Percentiles rank a stretch among this genome's conserved stretches.
Evolutionary conservation across 2,888 invertebrate species (phyloP).

Genomic region (Pterobdella sp.): DNA sequence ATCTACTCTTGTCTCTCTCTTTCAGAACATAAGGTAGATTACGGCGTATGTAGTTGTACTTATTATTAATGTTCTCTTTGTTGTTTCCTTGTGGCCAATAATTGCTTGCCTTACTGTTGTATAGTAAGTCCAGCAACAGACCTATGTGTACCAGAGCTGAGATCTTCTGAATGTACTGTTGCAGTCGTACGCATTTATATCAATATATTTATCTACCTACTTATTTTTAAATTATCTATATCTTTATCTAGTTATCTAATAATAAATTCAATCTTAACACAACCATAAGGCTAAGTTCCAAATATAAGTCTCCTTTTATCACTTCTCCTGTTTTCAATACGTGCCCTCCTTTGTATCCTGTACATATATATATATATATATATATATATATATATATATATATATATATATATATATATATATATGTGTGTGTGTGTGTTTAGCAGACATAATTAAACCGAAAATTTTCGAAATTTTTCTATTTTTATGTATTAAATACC

Average conservation of each 20-base stretch:
- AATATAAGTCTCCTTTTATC: background rate
- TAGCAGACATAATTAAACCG: background rate
- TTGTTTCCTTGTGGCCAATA: no score
- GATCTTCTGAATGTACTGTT: no score
- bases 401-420: background rate
- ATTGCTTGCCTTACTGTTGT: no score
- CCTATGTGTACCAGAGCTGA: no score
- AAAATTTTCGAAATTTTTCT: background rate
- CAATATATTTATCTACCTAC: background rate
- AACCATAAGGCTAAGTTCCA: background rate
- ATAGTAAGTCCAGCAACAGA: no score
- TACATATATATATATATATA: background rate
- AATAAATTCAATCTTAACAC: background rate
- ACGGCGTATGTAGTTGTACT: no score
- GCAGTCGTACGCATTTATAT: background rate
- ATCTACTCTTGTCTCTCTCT: no score
- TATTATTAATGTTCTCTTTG: no score
- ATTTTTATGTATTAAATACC: background rate
- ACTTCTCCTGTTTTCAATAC: background rate
- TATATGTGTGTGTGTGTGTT: background rate
- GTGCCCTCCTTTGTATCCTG: slow-evolving; percentile 6
- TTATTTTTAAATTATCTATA: background rate
- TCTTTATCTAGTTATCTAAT: background rate
- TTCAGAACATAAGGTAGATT: no score
- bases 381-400: background rate